These are phyloP conservation scores for Podarcis cretensis DNA, from an alignment of 2,113 vertebrate species.

Conservation along the genomic window DNA sequence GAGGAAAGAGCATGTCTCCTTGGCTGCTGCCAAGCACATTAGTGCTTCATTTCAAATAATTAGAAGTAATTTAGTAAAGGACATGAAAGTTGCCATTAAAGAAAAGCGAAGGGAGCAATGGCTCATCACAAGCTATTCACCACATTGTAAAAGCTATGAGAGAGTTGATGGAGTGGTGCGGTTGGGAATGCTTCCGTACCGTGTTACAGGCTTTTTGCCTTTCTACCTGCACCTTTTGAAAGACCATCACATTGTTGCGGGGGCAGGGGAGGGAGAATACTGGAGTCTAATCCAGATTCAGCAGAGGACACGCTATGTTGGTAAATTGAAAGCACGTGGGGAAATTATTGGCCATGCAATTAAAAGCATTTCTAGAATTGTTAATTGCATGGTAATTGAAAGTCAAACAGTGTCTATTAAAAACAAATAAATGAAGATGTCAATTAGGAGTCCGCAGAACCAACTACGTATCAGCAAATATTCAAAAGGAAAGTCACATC, in stretches of 20 bases:
- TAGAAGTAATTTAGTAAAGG: constrained; percentile 38
- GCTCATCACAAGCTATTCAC: neutral
- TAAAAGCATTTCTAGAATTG: constrained; percentile 68
- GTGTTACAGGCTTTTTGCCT: neutral
- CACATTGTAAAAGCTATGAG: constrained; percentile 7
- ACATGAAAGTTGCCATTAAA: constrained; percentile 33
- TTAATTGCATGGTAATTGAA: constrained; percentile 76
- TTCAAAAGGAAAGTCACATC: constrained; percentile 70
- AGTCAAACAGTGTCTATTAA: constrained; percentile 74
- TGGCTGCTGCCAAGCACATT: constrained; percentile 17
- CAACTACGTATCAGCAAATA: constrained; percentile 71
- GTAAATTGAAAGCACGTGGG: constrained; percentile 50
- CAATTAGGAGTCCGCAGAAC: constrained; percentile 70
- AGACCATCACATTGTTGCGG: neutral
- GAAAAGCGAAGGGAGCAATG: constrained; percentile 1
- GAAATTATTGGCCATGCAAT: constrained; percentile 63
- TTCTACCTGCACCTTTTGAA: constrained; percentile 20
- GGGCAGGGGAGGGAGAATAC: neutral
- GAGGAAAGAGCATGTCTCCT: constrained; percentile 13
- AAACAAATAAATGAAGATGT: constrained; percentile 64
- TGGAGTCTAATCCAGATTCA: constrained; percentile 15
- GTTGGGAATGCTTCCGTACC: constrained; percentile 11
- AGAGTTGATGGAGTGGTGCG: neutral
- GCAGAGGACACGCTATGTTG: constrained; percentile 19
- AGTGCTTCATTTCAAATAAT: constrained; percentile 28